phyloP scores from a whole-genome alignment of 2,797 vertebrate genomes.

The Acanthurus tractus region DNA sequence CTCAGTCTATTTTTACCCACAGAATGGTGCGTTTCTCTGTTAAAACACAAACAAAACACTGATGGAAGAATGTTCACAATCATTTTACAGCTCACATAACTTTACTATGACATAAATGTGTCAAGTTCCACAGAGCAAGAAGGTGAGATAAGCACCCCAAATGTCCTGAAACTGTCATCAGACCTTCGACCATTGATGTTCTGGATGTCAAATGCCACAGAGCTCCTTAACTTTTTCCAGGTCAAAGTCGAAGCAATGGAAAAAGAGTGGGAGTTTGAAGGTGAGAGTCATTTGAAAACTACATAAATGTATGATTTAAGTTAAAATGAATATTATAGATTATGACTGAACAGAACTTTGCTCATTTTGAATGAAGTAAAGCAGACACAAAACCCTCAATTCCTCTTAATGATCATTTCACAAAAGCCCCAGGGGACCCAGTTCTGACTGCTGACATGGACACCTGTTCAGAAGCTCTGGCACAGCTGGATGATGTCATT shows the following conservation, averaged over 20 bases:
- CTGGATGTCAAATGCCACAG: slow-evolving; percentile 96
- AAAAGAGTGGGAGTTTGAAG: slow-evolving; percentile 94
- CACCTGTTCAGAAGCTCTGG: slow-evolving; percentile 93
- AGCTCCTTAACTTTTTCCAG: slow-evolving; percentile 95
- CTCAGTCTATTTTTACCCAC: slow-evolving; percentile 66
- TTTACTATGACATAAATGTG: slow-evolving; percentile 50
- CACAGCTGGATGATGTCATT: slow-evolving; percentile 94
- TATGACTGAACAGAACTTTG: slow-evolving; percentile 4
- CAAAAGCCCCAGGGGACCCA: slow-evolving; percentile 87
- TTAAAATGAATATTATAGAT: too few relatives aligned
- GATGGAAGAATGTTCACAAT: slow-evolving; percentile 55
- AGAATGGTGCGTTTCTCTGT: slow-evolving; percentile 27
- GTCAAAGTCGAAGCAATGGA: slow-evolving; percentile 93
- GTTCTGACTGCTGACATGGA: slow-evolving; percentile 92
- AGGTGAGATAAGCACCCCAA: slow-evolving; percentile 84
- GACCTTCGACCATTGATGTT: slow-evolving; percentile 94
- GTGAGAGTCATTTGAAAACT: slow-evolving; percentile 76
- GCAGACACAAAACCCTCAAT: slow-evolving; percentile 38
- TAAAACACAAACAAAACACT: slow-evolving; percentile 39
- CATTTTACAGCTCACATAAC: slow-evolving; percentile 51
- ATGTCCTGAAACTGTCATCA: slow-evolving; percentile 89
- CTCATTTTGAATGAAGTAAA: slow-evolving; percentile 38
- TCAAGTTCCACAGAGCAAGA: slow-evolving; percentile 88
- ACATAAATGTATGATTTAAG: too few relatives aligned
- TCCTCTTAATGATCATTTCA: slow-evolving; percentile 39